Evolutionary conservation across 2,113 vertebrate genomes (phyloP), one percentile per base, ranked within the genome.

Genomic region (Mesitornis unicolor): DNA sequence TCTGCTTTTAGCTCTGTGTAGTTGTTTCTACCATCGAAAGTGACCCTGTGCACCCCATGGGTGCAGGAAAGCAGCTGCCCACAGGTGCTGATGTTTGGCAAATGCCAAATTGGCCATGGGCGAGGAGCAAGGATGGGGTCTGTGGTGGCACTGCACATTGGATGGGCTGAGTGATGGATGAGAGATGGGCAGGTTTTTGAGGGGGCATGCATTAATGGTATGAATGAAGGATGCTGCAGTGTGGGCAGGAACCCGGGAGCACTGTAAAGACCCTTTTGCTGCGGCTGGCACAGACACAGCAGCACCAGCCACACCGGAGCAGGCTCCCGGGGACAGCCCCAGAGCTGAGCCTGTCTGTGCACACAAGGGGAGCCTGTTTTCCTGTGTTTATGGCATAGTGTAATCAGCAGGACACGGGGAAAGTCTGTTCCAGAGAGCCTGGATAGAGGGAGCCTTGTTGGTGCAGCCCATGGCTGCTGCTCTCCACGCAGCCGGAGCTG

Each of bases 141-240:
- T 33, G 67, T 8, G 16, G 40, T 51, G 68, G 43, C 59, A 35
- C 31, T 14, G 40, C 20, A 9, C 29, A 42, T 18, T 20, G 50
- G 50, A 9, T 31, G 74, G 16, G 10, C 11, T 19, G 18, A 31
- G 16, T 0, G 40, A 6, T 4, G 75, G 56, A 9, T 16, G 48
- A 22, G 56, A 70, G 71, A 18, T 4, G 25, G 47, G 56, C 42
- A 14, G 40, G 4, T 47, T 1, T 47, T 1, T 35, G 47, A 20
- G 36, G 40, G 33, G 21, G 12, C 22, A 11, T 0, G 0, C 0
- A 0, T 5, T 54, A 35, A 0, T 0, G 1, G 3, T 2, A 6
- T 0, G 16, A 24, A 9, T 0, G 53, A 59, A 42, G 35, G 90
- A 42, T 42, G 45, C 36, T 22, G 40, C 56, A 12, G 76, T 2